phyloP scores from a whole-genome alignment of 1,140 invertebrate species.

The Lineus longissimus region DNA sequence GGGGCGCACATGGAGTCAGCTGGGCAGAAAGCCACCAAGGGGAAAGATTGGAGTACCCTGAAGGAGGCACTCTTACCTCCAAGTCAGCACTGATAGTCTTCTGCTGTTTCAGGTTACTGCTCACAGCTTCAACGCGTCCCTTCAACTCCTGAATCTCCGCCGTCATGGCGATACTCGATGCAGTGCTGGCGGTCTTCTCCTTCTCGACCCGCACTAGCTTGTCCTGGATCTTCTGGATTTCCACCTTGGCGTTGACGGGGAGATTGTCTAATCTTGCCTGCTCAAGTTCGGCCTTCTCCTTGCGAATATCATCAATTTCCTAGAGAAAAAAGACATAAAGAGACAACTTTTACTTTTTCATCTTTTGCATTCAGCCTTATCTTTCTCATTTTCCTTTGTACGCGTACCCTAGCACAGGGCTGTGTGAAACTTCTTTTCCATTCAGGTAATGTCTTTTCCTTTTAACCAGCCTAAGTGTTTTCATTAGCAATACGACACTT shows the following conservation, averaged over 20 bases:
- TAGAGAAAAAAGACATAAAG: conserved; percentile 12
- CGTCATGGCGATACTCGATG: not conserved
- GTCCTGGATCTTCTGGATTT: conserved; percentile 41
- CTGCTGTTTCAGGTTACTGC: not conserved
- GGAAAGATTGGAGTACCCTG: too few relatives aligned
- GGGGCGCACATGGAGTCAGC: too few relatives aligned
- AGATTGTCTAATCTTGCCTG: conserved; percentile 38
- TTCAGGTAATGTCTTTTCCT: too few relatives aligned
- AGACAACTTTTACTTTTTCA: not conserved
- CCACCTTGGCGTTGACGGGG: conserved; percentile 42
- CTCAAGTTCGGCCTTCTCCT: conserved; percentile 35
- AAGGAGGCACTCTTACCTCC: too few relatives aligned
- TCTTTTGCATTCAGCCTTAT: too few relatives aligned
- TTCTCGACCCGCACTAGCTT: conserved; percentile 38
- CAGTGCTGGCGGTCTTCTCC: conserved; percentile 27
- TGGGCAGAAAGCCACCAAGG: too few relatives aligned
- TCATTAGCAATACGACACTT: too few relatives aligned
- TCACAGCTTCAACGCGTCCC: not conserved
- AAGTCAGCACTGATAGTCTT: not conserved
- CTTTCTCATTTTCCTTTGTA: too few relatives aligned
- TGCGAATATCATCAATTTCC: conserved; percentile 27
- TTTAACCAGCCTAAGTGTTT: too few relatives aligned
- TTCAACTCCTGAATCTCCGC: conserved; percentile 8
- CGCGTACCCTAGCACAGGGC: too few relatives aligned
- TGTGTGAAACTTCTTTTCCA: too few relatives aligned